Base-by-base conservation (phyloP, 2,888 invertebrate species). In the Amiota minor region DNA sequence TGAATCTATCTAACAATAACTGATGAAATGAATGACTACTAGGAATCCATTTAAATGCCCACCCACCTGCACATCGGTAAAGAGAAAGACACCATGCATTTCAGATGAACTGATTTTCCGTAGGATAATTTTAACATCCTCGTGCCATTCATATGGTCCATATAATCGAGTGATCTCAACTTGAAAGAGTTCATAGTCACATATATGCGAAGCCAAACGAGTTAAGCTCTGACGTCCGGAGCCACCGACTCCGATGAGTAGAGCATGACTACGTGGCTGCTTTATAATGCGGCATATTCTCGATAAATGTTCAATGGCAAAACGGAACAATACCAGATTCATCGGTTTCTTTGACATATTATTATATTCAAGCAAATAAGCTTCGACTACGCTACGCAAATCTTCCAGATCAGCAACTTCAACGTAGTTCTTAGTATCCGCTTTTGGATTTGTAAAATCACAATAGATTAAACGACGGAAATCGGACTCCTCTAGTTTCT, bases 271-370 rank as follows among this genome's bases (percentile, higher is more conserved):
- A 80, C 96, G 92, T 10, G 98, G 97, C 90, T 97, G 97, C 86
- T 97, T 96, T 82, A 98, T 91, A 86, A 98, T 95, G 79, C 98
- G 94, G 85, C 95, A 95, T 80, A 98, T 94, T 81, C 96, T 93
- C 1, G 97, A 97, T 83, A 98, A 92, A 91, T 98, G 98, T 91
- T 98, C 98, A 79, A 98, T 93, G 0, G 97, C 98, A 90, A 97
- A 98, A 87, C 97, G 96, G 89, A 97, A 97, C 50, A 98, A 91
- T 2, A 98, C 98, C 72, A 98, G 92, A 89, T 97, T 95, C 98
- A 98, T 98, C 0, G 98, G 98, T 86, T 97, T 98, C 89, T 97
- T 98, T 11, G 96, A 95, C 96, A 98, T 96, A 79, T 96, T 96
- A 89, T 98, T 98, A 88, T 94, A 98, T 88, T 98, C 98, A 0